These are phyloP conservation scores for Therioaphis trifolii DNA, from an alignment of 2,888 invertebrate genomes.

Conservation along the genomic window DNA sequence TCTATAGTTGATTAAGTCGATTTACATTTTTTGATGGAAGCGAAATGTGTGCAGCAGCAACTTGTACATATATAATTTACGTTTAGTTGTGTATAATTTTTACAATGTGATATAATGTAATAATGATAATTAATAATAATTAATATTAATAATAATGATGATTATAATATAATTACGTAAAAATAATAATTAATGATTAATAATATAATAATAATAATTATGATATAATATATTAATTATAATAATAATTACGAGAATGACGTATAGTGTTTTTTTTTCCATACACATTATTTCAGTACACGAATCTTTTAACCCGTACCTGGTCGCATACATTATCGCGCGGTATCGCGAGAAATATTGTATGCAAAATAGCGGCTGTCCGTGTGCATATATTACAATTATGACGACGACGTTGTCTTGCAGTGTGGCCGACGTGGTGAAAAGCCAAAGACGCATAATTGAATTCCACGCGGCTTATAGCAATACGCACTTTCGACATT, in stretches of 20 bases:
- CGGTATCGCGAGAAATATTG: too few relatives aligned
- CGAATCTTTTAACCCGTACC: neutral
- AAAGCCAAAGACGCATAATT: too few relatives aligned
- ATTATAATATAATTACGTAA: constrained; percentile 42
- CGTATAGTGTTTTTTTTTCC: constrained; percentile 4
- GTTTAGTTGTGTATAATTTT: constrained; percentile 57
- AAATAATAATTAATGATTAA: constrained; percentile 51
- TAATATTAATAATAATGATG: constrained; percentile 35
- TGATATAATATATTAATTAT: constrained; percentile 29
- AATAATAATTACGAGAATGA: constrained; percentile 45
- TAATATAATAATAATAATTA: constrained; percentile 46
- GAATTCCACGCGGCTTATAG: neutral
- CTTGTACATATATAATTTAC: constrained; percentile 43
- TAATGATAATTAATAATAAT: constrained; percentile 36
- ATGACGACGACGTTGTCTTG: too few relatives aligned
- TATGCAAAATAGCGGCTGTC: too few relatives aligned
- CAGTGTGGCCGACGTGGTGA: too few relatives aligned
- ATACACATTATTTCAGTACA: neutral
- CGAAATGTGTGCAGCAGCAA: constrained; percentile 38
- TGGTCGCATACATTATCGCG: too few relatives aligned
- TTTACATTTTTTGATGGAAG: constrained; percentile 37
- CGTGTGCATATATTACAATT: too few relatives aligned
- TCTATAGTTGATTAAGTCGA: constrained; percentile 49
- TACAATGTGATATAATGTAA: constrained; percentile 59
- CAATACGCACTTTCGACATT: too few relatives aligned